Evolutionary conservation across 1,140 invertebrate genomes (phyloP).

Genomic region (Pseudomyrmex sp.): DNA sequence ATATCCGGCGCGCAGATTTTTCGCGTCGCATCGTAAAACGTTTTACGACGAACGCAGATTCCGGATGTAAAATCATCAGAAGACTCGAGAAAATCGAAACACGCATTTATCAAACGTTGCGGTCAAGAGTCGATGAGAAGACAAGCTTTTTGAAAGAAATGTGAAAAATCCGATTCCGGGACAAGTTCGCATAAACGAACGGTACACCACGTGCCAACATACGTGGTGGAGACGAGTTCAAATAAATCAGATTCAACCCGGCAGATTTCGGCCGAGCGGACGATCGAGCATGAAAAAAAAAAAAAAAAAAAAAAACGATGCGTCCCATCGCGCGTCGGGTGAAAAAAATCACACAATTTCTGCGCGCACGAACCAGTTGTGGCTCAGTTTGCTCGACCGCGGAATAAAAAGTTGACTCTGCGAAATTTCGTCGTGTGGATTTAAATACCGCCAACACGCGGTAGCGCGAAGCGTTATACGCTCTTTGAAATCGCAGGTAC

Average conservation of each 20-base stretch:
- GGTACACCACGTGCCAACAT: conserved; percentile 15
- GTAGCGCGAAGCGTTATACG: conserved; percentile 12
- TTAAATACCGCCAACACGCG: conserved; percentile 45
- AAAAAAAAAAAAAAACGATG: conserved; percentile 19
- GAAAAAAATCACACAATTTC: conserved; percentile 34
- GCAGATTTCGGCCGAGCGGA: conserved; percentile 21
- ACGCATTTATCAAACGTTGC: conserved; percentile 2
- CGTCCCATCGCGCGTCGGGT: not conserved
- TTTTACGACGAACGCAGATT: conserved; percentile 11
- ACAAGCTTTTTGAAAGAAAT: not conserved
- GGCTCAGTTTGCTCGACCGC: conserved; percentile 31
- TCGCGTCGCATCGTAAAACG: not conserved
- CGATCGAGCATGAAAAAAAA: conserved; percentile 11
- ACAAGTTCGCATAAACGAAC: conserved; percentile 15
- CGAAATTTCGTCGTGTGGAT: conserved; percentile 42
- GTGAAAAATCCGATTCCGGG: not conserved
- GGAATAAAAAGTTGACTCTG: conserved; percentile 51
- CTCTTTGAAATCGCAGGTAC: conserved; percentile 38
- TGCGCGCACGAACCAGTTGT: conserved; percentile 16
- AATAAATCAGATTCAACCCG: conserved; percentile 40
- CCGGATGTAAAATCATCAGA: not conserved
- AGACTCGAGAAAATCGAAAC: not conserved
- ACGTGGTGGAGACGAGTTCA: not conserved
- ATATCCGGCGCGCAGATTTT: not conserved
- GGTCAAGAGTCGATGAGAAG: not conserved